Evolutionary conservation across 2,113 vertebrate species (phyloP), one percentile per base, ranked within the genome.

Genomic region (Nyctibius bracteatus): DNA sequence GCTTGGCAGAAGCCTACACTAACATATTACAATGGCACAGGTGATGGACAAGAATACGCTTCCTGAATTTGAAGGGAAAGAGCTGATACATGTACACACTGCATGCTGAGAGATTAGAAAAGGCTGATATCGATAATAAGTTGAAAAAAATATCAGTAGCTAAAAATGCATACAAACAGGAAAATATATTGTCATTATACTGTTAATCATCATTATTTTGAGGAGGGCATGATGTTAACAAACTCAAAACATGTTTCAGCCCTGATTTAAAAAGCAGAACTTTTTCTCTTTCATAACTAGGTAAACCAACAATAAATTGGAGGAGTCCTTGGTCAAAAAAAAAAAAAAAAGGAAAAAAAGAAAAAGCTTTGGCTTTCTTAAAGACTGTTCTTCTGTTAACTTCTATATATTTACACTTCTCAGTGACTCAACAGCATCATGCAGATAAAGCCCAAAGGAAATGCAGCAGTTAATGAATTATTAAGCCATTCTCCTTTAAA

Each of bases 391-490:
- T 92, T 92, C 80, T 92, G 62, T 86, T 86, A 96, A 94, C 58
- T 91, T 91, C 80, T 91, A 52, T 67, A 39, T 95, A 96, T 97
- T 97, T 97, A 94, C 82, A 86, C 61, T 46, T 73, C 83, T 88
- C 85, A 88, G 83, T 66, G 86, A 96, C 93, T 97, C 92, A 54
- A 90, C 51, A 86, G 77, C 97, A 93, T 96, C 93, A 94, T 92
- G 97, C 80, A 88, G 96, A 96, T 72, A 92, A 97, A 98, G 90
- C 97, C 97, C 97, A 91, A 81, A 97, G 97, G 98, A 97, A 95
- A 97, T 74, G 92, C 52, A 94, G 90, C 94, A 89, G 82, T 96
- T 97, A 96, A 98, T 98, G 94, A 98, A 98, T 97, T 97, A 98
- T 97, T 92, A 96, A 98, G 86, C 65, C 28, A 5, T 71, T 94